These are phyloP conservation scores for Lamellibrachia columna DNA, from an alignment of 2,888 invertebrate genomes.

Conservation along the genomic window DNA sequence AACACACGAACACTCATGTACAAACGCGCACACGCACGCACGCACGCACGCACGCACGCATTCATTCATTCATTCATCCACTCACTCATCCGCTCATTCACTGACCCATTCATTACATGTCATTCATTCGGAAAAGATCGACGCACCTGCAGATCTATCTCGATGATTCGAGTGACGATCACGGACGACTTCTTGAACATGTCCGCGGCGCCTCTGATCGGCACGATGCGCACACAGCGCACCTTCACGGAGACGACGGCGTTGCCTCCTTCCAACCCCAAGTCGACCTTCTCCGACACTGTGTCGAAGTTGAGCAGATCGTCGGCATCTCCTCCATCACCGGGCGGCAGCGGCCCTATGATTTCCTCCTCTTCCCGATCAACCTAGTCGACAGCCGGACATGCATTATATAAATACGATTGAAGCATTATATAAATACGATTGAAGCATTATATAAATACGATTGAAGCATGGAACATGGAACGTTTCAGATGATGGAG, in stretches of 20 bases:
- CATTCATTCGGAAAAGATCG: neutral
- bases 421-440: neutral
- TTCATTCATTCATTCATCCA: neutral
- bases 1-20: too few species aligned
- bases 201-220: conserved; percentile 60
- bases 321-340: conserved; percentile 27
- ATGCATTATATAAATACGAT: neutral
- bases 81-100: neutral
- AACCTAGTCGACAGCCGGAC: conserved; percentile 33
- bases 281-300: conserved; percentile 46
- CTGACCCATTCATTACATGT: neutral
- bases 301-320: conserved; percentile 46
- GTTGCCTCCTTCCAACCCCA: conserved; percentile 40
- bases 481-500: too few species aligned
- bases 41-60: neutral
- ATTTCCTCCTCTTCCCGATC: conserved; percentile 47
- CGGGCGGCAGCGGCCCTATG: conserved; percentile 41
- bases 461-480: too few species aligned
- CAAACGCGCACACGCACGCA: neutral
- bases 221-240: conserved; percentile 61
- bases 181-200: conserved; percentile 64
- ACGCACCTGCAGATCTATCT: conserved; percentile 55
- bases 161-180: conserved; percentile 61
- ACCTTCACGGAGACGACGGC: conserved; percentile 54
- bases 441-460: too few species aligned